A percentile compares a stretch with the other conserved stretches of the same genome.
Conservation (phyloP, 2,888 invertebrate genomes). For the Ichneumoninae sp. region DNA sequence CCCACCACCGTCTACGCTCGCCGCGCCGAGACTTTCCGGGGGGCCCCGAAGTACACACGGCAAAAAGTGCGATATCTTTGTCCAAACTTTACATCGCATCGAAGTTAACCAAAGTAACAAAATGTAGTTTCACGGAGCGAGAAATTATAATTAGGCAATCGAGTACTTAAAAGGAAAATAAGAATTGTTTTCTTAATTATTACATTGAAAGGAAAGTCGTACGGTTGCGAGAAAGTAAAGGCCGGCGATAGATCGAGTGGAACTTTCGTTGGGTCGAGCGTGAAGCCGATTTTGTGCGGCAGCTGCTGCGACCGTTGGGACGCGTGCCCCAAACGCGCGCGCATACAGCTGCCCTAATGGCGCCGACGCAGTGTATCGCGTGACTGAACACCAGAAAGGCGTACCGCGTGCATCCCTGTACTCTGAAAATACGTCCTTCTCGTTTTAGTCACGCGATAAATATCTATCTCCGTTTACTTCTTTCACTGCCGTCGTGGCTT, state of each 20-base stretch:
- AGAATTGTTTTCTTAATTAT: no score
- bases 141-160: neutral
- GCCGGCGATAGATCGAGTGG: neutral
- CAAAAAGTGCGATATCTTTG: neutral
- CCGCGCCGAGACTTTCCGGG: conserved; percentile 35
- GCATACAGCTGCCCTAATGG: conserved; percentile 63
- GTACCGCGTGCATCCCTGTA: neutral
- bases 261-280: conserved; percentile 61
- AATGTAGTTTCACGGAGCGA: neutral
- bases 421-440: neutral
- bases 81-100: neutral
- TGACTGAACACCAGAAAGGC: neutral
- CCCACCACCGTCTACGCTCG: conserved; percentile 22
- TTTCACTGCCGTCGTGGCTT: conserved; percentile 4
- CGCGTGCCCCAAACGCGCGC: conserved; percentile 79
- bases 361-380: conserved; percentile 46
- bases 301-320: conserved; percentile 83
- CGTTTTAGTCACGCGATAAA: neutral
- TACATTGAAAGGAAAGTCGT: neutral
- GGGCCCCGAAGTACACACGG: conserved; percentile 20
- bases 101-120: neutral
- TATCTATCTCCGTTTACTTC: conserved; percentile 11
- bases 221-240: no score
- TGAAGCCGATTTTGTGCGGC: conserved; percentile 76
- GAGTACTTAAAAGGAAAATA: no score